Conservation (phyloP, 2,888 invertebrate species). For the Amphipoea oculea region DNA sequence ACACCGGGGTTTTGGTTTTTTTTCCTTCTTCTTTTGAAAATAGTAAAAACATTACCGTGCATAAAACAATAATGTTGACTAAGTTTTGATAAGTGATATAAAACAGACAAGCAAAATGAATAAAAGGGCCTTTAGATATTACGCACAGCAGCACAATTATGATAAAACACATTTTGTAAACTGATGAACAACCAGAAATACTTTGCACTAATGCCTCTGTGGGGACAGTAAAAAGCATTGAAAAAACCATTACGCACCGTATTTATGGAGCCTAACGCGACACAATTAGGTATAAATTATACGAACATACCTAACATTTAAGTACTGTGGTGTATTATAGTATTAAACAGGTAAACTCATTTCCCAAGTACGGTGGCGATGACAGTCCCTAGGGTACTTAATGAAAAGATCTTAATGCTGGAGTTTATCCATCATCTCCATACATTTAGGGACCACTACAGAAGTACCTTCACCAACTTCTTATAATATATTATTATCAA, state of each 20-base stretch:
- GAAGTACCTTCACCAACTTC: slow-evolving; percentile 19
- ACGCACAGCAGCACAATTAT: slow-evolving; percentile 31
- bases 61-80: neutral
- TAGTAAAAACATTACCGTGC: neutral
- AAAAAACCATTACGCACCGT: slow-evolving; percentile 60
- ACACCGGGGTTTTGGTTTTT: neutral
- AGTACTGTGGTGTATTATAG: slow-evolving; percentile 16
- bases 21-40: neutral
- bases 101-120: slow-evolving; percentile 12
- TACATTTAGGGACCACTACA: slow-evolving; percentile 23
- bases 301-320: slow-evolving; percentile 34
- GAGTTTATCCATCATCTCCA: slow-evolving; percentile 34
- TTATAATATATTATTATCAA: neutral
- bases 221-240: slow-evolving; percentile 63
- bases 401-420: slow-evolving; percentile 47
- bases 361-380: slow-evolving; percentile 36
- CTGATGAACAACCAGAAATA: slow-evolving; percentile 58
- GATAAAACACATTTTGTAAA: slow-evolving; percentile 49
- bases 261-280: slow-evolving; percentile 59
- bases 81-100: neutral
- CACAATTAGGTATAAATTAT: slow-evolving; percentile 56
- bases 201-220: slow-evolving; percentile 60
- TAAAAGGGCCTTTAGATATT: slow-evolving; percentile 9
- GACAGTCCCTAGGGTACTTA: slow-evolving; percentile 55
- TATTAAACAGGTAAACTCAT: slow-evolving; percentile 32